These are phyloP conservation scores for Lethenteron reissneri DNA, from an alignment of 2,113 vertebrate species.

Conservation along the genomic window DNA sequence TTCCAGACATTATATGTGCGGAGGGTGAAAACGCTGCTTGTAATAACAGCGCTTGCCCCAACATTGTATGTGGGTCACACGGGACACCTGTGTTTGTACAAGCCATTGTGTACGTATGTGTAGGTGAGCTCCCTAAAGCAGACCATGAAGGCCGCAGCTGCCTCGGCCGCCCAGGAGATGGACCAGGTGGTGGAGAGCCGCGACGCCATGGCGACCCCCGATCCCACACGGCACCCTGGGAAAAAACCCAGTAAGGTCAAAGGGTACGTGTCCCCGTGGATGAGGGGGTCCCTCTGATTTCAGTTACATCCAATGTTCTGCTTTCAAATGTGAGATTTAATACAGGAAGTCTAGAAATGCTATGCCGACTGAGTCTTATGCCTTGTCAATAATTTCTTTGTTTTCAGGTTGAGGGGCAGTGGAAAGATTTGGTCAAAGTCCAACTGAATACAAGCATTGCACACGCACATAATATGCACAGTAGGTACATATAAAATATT, in stretches of 20 bases:
- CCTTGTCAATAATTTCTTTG: too few relatives aligned
- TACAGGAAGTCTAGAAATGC: too few relatives aligned
- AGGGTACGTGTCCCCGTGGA: constrained; percentile 30
- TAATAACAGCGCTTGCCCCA: neutral
- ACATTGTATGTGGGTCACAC: neutral
- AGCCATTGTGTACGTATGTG: constrained; percentile 11
- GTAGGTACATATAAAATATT: too few relatives aligned
- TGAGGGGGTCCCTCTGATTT: too few relatives aligned
- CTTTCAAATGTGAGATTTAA: too few relatives aligned
- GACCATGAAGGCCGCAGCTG: constrained; percentile 33
- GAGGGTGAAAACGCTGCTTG: neutral
- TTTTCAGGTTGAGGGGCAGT: too few relatives aligned
- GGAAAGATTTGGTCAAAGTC: too few relatives aligned
- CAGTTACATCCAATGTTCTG: too few relatives aligned
- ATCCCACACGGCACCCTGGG: constrained; percentile 37
- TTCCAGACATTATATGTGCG: neutral
- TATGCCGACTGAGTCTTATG: too few relatives aligned
- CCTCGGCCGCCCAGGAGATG: constrained; percentile 31
- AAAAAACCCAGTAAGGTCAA: constrained; percentile 61
- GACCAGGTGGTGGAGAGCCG: constrained; percentile 35
- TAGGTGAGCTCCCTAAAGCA: constrained; percentile 45
- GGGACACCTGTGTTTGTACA: neutral
- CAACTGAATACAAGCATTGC: too few relatives aligned
- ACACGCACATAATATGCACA: too few relatives aligned
- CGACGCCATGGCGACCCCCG: constrained; percentile 23